A percentile compares a stretch with the other conserved stretches of the same genome.
Evolutionary conservation across 2,888 invertebrate genomes (phyloP).

Genomic region (Philopedon plagiatum): DNA sequence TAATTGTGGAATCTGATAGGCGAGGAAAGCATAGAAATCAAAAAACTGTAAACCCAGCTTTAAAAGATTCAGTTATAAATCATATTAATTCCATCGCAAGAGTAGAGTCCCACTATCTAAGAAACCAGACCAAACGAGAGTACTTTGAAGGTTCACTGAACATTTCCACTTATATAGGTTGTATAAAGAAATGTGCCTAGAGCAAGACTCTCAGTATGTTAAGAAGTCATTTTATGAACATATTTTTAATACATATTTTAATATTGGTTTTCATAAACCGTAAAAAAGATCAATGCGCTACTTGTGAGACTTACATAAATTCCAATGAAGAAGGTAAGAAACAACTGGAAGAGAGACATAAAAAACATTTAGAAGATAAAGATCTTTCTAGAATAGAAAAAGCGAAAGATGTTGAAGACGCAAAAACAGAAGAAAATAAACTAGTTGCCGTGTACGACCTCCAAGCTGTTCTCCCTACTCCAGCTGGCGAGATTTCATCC

Average conservation of each 20-base stretch:
- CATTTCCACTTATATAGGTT: not conserved
- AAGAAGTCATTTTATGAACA: not conserved
- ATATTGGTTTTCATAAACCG: not conserved
- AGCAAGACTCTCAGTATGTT: not conserved
- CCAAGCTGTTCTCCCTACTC: not conserved
- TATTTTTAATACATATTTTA: not conserved
- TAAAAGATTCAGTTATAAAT: not conserved
- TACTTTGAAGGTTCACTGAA: not conserved
- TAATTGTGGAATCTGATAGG: not conserved
- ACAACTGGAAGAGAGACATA: not conserved
- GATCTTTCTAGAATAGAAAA: not conserved
- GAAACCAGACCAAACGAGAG: not conserved
- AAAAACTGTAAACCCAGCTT: not conserved
- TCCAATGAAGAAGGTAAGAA: not conserved
- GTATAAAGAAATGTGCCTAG: too few species aligned
- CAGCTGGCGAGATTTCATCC: not conserved
- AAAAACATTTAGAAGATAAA: not conserved
- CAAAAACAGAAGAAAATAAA: not conserved
- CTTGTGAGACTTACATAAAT: not conserved
- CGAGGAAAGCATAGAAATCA: not conserved
- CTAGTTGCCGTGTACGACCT: not conserved
- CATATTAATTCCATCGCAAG: not conserved
- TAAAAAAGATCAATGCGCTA: not conserved
- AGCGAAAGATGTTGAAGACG: not conserved
- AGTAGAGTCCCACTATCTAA: not conserved